These are phyloP conservation scores for Cepaea nemoralis DNA, from an alignment of 1,140 invertebrate species.

Conservation along the genomic window DNA sequence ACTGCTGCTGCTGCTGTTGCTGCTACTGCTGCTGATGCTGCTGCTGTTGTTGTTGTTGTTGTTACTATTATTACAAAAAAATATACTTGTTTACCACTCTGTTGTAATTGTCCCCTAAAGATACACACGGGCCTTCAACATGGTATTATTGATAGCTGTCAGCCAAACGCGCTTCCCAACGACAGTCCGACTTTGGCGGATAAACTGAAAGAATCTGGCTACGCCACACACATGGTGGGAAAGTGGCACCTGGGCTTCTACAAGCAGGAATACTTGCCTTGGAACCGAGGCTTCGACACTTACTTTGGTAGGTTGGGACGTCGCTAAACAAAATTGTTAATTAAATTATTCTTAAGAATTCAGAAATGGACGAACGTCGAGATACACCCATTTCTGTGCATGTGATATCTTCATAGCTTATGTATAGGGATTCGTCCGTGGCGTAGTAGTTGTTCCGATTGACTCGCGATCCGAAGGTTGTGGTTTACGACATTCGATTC, in stretches of 20 bases:
- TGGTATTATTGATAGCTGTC: conserved; percentile 54
- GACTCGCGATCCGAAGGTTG: too few species aligned
- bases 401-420: background rate
- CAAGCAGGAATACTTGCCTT: conserved; percentile 62
- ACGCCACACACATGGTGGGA: conserved; percentile 65
- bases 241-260: conserved; percentile 71
- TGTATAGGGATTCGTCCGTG: background rate
- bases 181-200: conserved; percentile 65
- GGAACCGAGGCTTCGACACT: conserved; percentile 64
- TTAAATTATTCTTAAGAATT: background rate
- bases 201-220: conserved; percentile 59
- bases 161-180: conserved; percentile 62
- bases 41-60: too few species aligned
- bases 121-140: conserved; percentile 63
- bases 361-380: background rate
- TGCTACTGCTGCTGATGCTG: too few species aligned
- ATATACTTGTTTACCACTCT: too few species aligned
- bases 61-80: too few species aligned
- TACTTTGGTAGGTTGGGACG: conserved; percentile 28
- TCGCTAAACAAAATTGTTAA: background rate
- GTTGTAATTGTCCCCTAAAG: too few species aligned
- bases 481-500: too few species aligned
- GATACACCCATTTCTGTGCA: background rate
- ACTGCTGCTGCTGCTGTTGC: too few species aligned
- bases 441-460: too few species aligned